Percentiles rank a stretch among this genome's conserved stretches.
These are phyloP conservation scores for Actias luna DNA, from an alignment of 2,888 invertebrate species.

Conservation along the genomic window DNA sequence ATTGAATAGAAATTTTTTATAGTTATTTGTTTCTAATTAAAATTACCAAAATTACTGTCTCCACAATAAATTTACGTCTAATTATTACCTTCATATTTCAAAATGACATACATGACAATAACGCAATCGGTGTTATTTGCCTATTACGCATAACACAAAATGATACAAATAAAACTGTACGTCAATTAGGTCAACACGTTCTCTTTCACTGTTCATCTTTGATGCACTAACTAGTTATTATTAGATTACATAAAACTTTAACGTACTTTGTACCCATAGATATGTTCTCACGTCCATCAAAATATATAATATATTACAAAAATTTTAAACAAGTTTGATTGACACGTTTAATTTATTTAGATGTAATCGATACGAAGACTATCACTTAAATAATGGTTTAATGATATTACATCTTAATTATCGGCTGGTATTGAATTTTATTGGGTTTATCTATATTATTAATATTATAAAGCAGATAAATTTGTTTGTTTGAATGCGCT, in stretches of 20 bases:
- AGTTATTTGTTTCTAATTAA: no score
- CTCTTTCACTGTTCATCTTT: slow-evolving; percentile 59
- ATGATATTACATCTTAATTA: background rate
- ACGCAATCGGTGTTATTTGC: background rate
- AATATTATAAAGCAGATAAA: no score
- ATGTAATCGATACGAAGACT: background rate
- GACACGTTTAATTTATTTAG: slow-evolving; percentile 9
- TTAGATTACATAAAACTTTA: slow-evolving; percentile 13
- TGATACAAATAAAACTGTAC: slow-evolving; percentile 63
- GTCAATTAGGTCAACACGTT: slow-evolving; percentile 53
- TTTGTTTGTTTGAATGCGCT: no score
- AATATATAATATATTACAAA: slow-evolving; percentile 16
- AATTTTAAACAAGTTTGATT: background rate
- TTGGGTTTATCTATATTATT: background rate
- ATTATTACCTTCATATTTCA: no score
- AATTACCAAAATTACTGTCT: no score
- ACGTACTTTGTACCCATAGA: slow-evolving; percentile 14
- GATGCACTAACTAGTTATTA: slow-evolving; percentile 19
- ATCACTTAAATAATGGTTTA: slow-evolving; percentile 1
- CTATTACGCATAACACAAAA: slow-evolving; percentile 33
- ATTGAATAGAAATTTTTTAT: no score
- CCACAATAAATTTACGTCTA: no score
- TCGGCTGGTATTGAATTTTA: background rate
- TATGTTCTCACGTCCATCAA: slow-evolving; percentile 42
- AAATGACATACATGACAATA: background rate